Conservation (phyloP, 2,797 vertebrate genomes). For the Taenioides sp. region DNA sequence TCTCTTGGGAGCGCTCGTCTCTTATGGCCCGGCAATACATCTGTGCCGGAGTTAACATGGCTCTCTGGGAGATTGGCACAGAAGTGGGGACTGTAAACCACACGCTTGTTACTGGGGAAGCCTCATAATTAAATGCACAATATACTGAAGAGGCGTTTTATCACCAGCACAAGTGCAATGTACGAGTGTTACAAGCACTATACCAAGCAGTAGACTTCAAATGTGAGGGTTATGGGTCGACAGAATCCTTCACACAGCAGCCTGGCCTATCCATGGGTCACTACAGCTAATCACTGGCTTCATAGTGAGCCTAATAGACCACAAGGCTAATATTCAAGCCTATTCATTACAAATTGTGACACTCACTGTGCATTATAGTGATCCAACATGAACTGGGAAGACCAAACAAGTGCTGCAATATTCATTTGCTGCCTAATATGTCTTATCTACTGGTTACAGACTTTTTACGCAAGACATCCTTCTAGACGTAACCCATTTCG, state of each 20-base stretch:
- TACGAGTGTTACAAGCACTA: conserved; percentile 6
- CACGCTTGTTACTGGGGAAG: conserved; percentile 48
- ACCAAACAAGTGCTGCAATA: neutral
- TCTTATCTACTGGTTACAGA: neutral
- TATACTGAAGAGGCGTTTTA: conserved; percentile 12
- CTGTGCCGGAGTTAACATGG: conserved; percentile 44
- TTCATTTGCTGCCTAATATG: neutral
- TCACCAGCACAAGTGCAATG: neutral
- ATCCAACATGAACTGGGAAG: neutral
- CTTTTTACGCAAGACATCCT: neutral
- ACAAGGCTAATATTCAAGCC: neutral
- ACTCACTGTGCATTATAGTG: neutral
- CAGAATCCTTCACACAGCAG: neutral
- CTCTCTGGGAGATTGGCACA: conserved; percentile 46
- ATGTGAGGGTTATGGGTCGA: conserved; percentile 4
- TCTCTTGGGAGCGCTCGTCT: conserved; percentile 49
- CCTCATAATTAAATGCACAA: conserved; percentile 40
- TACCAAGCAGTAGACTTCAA: conserved; percentile 1
- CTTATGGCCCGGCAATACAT: conserved; percentile 44
- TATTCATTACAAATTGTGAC: neutral
- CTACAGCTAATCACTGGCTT: neutral
- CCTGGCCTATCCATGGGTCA: neutral
- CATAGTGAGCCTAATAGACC: neutral
- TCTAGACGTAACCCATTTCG: neutral
- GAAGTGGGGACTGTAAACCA: conserved; percentile 31